These are phyloP conservation scores for Lasioglossum albipes DNA, from an alignment of 1,140 invertebrate species.

Conservation along the genomic window DNA sequence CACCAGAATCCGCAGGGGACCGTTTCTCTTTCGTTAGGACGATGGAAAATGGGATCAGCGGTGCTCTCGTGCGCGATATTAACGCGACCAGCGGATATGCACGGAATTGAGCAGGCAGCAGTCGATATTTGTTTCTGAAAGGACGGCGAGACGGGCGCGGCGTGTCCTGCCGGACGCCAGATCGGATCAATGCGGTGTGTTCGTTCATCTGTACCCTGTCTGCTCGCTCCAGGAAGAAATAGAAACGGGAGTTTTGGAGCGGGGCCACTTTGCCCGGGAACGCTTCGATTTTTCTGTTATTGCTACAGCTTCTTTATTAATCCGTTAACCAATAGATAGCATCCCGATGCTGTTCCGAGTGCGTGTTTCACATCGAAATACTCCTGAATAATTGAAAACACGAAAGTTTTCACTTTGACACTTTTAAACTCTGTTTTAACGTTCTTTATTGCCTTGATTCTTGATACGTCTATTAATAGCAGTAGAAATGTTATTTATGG, in stretches of 20 bases:
- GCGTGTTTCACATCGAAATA: too few relatives aligned
- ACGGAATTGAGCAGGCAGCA: slow-evolving; percentile 11
- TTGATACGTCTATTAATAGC: too few relatives aligned
- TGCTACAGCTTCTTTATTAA: too few relatives aligned
- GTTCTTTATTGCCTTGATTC: too few relatives aligned
- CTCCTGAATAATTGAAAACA: too few relatives aligned
- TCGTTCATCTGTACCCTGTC: slow-evolving; percentile 32
- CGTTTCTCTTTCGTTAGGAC: neutral
- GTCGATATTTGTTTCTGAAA: slow-evolving; percentile 52
- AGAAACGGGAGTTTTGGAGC: slow-evolving; percentile 58
- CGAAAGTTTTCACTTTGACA: too few relatives aligned
- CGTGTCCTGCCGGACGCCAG: slow-evolving; percentile 41
- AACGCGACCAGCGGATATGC: slow-evolving; percentile 1
- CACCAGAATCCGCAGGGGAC: too few relatives aligned
- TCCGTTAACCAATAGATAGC: too few relatives aligned
- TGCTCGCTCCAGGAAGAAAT: slow-evolving; percentile 5
- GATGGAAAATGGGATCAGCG: neutral
- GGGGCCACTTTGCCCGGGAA: slow-evolving; percentile 44
- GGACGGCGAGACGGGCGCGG: slow-evolving; percentile 1
- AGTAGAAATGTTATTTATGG: too few relatives aligned
- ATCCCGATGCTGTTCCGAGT: too few relatives aligned
- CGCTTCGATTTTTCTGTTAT: neutral
- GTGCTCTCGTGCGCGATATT: neutral
- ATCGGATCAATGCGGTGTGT: slow-evolving; percentile 64
- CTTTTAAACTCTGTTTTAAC: too few relatives aligned